Conservation (phyloP, 2,888 invertebrate genomes). For the Oscheius sp. region DNA sequence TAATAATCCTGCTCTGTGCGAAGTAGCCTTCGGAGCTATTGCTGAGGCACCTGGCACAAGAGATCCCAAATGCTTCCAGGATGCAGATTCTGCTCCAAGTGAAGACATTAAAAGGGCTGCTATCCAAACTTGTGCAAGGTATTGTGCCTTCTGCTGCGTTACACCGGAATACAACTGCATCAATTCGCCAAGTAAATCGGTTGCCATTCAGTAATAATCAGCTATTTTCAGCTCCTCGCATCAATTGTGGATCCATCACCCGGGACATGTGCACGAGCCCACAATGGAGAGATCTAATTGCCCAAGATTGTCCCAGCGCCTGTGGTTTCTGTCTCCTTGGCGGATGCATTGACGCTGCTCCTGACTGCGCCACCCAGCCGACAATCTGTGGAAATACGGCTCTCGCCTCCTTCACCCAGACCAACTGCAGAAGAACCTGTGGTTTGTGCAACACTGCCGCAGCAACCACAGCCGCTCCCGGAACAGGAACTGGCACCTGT, state of each 20-base stretch:
- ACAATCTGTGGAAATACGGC: slow-evolving; percentile 14
- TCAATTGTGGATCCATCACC: slow-evolving; percentile 9
- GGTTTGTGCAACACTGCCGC: not conserved
- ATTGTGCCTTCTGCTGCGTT: not conserved
- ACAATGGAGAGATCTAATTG: slow-evolving; percentile 7
- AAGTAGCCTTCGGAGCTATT: too few species aligned
- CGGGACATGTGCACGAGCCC: slow-evolving; percentile 5
- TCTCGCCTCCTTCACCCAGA: not conserved
- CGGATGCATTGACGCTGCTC: slow-evolving; percentile 29
- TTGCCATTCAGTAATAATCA: not conserved
- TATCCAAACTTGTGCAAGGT: not conserved
- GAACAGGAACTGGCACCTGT: not conserved
- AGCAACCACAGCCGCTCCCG: too few species aligned
- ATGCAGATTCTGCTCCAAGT: not conserved
- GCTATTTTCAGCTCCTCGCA: not conserved
- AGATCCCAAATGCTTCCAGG: too few species aligned
- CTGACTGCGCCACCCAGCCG: slow-evolving; percentile 22
- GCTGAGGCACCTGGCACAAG: too few species aligned
- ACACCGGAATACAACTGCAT: not conserved
- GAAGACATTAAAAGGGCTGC: not conserved
- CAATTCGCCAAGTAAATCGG: not conserved
- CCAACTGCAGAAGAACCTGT: slow-evolving; percentile 15
- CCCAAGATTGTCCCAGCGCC: slow-evolving; percentile 14
- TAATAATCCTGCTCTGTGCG: too few species aligned
- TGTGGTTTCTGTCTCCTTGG: slow-evolving; percentile 20